These are phyloP conservation scores for Gallinago nigripennis DNA, from an alignment of 2,797 vertebrate species.

Conservation along the genomic window DNA sequence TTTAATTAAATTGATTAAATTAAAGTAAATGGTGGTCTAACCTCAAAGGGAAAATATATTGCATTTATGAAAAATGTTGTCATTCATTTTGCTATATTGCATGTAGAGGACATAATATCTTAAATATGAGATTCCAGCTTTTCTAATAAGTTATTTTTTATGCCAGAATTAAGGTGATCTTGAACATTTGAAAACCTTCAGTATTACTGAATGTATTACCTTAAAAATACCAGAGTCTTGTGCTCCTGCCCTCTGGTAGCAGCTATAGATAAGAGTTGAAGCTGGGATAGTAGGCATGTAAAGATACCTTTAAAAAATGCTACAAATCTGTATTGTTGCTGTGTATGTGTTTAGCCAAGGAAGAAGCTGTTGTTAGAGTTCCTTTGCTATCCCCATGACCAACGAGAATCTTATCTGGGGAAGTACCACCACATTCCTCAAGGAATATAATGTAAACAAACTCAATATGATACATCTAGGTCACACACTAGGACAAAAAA, in stretches of 20 bases:
- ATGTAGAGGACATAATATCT: background rate
- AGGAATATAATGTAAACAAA: background rate
- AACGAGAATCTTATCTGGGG: background rate
- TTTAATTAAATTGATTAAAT: slow-evolving; percentile 78
- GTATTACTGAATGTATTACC: background rate
- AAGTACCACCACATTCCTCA: background rate
- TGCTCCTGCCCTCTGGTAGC: background rate
- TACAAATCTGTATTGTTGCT: background rate
- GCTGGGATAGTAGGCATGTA: background rate
- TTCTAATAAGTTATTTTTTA: background rate
- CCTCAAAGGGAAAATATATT: slow-evolving; percentile 52
- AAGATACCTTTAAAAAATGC: background rate
- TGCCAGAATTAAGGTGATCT: background rate
- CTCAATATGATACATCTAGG: background rate
- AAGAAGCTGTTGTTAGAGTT: background rate
- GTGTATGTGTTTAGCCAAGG: background rate
- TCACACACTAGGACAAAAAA: background rate
- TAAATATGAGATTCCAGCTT: background rate
- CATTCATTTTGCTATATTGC: background rate
- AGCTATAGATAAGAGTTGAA: background rate
- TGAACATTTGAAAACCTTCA: slow-evolving; percentile 1
- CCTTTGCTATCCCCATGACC: background rate
- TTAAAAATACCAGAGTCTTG: background rate
- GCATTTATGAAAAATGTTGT: slow-evolving; percentile 32
- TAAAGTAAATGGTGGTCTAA: slow-evolving; percentile 64